Evolutionary conservation across 2,888 invertebrate species (phyloP), one percentile per base, ranked within the genome.

Genomic region (Dynastes hyllus): DNA sequence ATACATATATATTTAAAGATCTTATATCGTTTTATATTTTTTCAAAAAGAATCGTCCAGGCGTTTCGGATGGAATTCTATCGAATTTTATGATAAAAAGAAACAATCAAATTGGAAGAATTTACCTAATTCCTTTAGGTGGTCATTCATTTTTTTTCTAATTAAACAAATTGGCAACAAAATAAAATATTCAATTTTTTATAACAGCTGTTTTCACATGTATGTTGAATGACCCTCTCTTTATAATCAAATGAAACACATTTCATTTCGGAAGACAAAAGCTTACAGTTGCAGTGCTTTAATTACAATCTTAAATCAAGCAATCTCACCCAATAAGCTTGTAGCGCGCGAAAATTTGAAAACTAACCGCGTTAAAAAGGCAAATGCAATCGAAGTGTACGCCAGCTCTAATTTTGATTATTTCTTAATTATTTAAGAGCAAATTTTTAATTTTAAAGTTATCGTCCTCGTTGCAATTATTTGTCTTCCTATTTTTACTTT

Each of bases 401-500:
- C 32, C 32, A 32, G 32, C 32, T 4, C 32, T 32, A 5, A 4
- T 5, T 32, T 32, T 32, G 32, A 32, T 5, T 32, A 32, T 32
- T 32, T 32, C 32, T 32, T 32, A 32, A 32, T 32, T 32, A 32
- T 32, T 4, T 5, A 32, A 32, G 32, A 5, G 32, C 32, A 32
- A 32, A 5, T 32, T 45, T 45, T 45, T 45, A 8, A 45, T 61
- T 70, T 71, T n/a, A 22, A 16, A 22, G 9, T 69, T 45, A 37
- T 45, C 58, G 6, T 55, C 40, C 29, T 16, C 37, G 2, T 73
- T 80, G 13, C 16, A 61, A 75, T 77, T 75, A 79, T 82, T 83
- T 83, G 83, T 83, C 83, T 84, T 83, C 82, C 84, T 82, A 63
- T 76, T 80, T 81, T 75, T 79, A 80, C 80, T 75, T 75, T 78